Conservation (phyloP, 2,888 invertebrate species). For the Polymixis flavicincta region DNA sequence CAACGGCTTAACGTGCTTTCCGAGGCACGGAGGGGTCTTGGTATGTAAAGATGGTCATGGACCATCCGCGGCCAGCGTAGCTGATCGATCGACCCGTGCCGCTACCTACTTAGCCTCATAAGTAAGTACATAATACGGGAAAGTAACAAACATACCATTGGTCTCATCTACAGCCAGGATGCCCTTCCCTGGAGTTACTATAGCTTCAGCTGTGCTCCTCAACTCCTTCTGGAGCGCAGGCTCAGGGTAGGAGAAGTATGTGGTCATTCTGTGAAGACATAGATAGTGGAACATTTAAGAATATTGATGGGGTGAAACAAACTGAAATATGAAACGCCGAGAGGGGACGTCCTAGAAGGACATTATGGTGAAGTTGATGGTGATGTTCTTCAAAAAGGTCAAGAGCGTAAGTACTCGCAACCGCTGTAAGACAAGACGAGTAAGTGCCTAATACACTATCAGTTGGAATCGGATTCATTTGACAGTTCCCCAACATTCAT, state of each 20-base stretch:
- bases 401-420: neutral
- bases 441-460: no score
- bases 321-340: neutral
- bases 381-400: neutral
- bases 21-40: no score
- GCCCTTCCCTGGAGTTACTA: constrained; percentile 97
- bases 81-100: no score
- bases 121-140: no score
- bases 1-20: no score
- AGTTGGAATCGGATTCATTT: no score
- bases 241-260: constrained; percentile 94
- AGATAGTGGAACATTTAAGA: neutral
- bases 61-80: no score
- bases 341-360: neutral
- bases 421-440: no score
- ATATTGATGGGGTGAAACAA: neutral
- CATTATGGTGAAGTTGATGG: neutral
- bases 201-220: constrained; percentile 95
- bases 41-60: no score
- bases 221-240: constrained; percentile 96
- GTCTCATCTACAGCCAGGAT: constrained; percentile 99
- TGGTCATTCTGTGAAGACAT: constrained; percentile 88
- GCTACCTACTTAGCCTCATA: no score
- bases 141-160: constrained; percentile 87
- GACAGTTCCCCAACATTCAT: no score